Evolutionary conservation across 2,888 invertebrate species (phyloP), one percentile per base, ranked within the genome.

Genomic region (Dilophus febrilis): DNA sequence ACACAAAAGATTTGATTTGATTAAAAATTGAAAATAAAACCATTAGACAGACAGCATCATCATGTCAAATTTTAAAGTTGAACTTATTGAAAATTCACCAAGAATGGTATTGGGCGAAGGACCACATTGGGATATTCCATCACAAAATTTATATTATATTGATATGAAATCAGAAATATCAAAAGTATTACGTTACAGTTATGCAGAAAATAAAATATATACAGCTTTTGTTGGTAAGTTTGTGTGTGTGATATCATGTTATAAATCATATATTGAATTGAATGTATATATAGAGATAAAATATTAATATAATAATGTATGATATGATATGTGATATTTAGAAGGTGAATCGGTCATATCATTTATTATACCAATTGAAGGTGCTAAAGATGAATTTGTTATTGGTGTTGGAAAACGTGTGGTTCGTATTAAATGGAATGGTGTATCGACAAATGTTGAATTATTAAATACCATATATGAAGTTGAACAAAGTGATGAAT

Each of bases 291-390:
- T 22, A 22, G n/a, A n/a, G n/a, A n/a, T n/a, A n/a, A n/a, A n/a
- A n/a, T n/a, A n/a, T n/a, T n/a, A n/a, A n/a, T n/a, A n/a, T n/a
- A n/a, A n/a, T n/a, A n/a, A n/a, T n/a, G n/a, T n/a, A n/a, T n/a
- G n/a, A n/a, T n/a, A n/a, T n/a, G n/a, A n/a, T n/a, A n/a, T n/a
- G n/a, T n/a, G n/a, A n/a, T n/a, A n/a, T n/a, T 46, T 66, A 63
- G 66, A 67, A 63, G 45, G 66, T 60, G 59, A 59, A 43, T 47
- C 49, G 3, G 48, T 59, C 13, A 56, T 59, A 12, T 50, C 64
- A n/a, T 71, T 79, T 50, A 68, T 78, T 38, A 66, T 78, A 36
- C 80, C 81, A 1, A 56, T 79, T 4, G 71, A 72, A 40, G 73
- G 71, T 5, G 66, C 66, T 28, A 54, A 55, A 0, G 59, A 74